phyloP scores from a whole-genome alignment of 2,888 invertebrate species.

The Drosophila conformis region DNA sequence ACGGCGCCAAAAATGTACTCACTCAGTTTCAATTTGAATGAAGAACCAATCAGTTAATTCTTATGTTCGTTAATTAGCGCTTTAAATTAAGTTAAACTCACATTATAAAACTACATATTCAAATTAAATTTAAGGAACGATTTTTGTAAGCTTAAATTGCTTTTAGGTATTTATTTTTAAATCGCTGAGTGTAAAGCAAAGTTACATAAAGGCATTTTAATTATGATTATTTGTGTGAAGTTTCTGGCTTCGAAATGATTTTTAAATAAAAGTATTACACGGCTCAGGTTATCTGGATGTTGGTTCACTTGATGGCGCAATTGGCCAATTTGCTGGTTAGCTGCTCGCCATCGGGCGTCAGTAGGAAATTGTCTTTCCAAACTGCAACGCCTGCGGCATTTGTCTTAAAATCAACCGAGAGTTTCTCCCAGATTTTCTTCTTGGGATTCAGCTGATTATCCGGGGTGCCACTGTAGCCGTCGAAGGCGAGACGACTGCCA shows the following conservation, averaged over 20 bases:
- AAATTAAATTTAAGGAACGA: not conserved
- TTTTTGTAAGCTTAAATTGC: not conserved
- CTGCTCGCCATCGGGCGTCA: slow-evolving; percentile 90
- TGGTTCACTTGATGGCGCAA: slow-evolving; percentile 91
- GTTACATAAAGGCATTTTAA: slow-evolving; percentile 50
- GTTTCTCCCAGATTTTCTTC: slow-evolving; percentile 97
- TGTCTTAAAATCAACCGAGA: slow-evolving; percentile 92
- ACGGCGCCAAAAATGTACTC: slow-evolving; percentile 20
- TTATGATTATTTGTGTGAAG: slow-evolving; percentile 37
- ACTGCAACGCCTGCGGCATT: slow-evolving; percentile 90
- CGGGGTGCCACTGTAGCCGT: slow-evolving; percentile 92
- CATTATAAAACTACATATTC: not conserved
- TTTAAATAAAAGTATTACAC: slow-evolving; percentile 66
- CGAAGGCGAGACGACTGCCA: slow-evolving; percentile 93
- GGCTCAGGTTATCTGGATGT: slow-evolving; percentile 66
- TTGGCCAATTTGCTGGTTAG: slow-evolving; percentile 91
- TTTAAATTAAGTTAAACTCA: not conserved
- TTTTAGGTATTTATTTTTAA: slow-evolving; percentile 14
- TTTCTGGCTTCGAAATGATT: slow-evolving; percentile 42
- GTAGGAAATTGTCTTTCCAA: slow-evolving; percentile 93
- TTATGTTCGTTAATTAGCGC: not conserved
- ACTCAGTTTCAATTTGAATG: not conserved
- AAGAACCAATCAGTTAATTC: not conserved
- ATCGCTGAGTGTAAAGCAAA: slow-evolving; percentile 14
- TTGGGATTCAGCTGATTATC: slow-evolving; percentile 96